Base-by-base conservation (phyloP, 64 coral and sea anemone genomes). In the Porites australiensis region DNA sequence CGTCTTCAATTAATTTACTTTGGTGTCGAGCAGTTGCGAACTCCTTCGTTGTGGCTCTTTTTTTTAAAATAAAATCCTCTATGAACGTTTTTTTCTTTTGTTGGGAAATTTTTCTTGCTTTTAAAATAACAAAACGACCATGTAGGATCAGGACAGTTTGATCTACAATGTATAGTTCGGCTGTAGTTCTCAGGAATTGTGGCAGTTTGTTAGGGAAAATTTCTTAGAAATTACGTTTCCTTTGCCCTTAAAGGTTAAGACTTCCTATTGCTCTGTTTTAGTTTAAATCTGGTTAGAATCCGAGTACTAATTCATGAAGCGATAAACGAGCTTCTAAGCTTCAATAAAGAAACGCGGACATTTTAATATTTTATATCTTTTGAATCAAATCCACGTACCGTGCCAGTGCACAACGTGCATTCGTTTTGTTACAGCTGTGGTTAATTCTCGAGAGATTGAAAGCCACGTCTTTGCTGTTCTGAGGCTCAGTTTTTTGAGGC, bases 291-390 rank as follows among this genome's bases (percentile, higher is more conserved):
- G 61, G 58, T 81, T 22, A 63, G 55, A 13, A 44, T 21, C 55
- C 22, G 23, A 45, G 23, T 6, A 60, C 51, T 62, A 61, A 57
- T 81, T 62, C 58, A 61, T 58, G 13, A 81, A 81, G 78, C 78
- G 16, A 81, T 81, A 81, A 63, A 81, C 58, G 78, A 81, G 78
- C 57, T 13, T 45, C 78, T 44, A 23, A 81, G 78, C 58, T 62
- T 81, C 47, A 27, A 81, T 81, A 43, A 81, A 64, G 57, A 81
- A 81, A 43, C 57, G 45, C 20, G 78, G 23, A 18, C 13, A 45
- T 81, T 61, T 81, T 58, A 81, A 81, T 81, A 81, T 81, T 81
- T 81, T n/a, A 81, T 81, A 27, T 44, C 78, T 53, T 81, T 81
- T 81, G 55, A 81, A 62, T 81, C 13, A 63, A 57, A 44, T 81